phyloP scores from a whole-genome alignment of 2,888 invertebrate genomes.

The Ornithoptera priamus region DNA sequence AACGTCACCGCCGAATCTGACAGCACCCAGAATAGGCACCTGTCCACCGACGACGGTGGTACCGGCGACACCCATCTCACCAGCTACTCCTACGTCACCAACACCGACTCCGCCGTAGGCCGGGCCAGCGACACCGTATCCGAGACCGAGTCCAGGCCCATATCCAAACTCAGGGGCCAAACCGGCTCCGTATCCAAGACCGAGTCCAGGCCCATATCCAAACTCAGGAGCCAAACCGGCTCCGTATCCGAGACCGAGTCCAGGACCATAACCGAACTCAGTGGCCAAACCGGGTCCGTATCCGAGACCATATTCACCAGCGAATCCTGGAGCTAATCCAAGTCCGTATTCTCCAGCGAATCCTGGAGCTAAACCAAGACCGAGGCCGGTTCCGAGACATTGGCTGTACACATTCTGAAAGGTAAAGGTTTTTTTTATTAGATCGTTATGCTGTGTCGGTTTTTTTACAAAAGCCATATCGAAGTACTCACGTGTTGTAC shows the following conservation, averaged over 20 bases:
- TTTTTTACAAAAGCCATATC: too few relatives aligned
- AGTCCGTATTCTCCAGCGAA: slow-evolving; percentile 60
- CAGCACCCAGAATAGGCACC: slow-evolving; percentile 45
- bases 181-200: slow-evolving; percentile 6
- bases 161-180: background rate
- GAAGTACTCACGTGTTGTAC: too few relatives aligned
- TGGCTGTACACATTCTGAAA: slow-evolving; percentile 12
- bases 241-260: background rate
- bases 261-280: background rate
- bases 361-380: slow-evolving; percentile 3
- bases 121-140: slow-evolving; percentile 11
- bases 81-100: slow-evolving; percentile 38
- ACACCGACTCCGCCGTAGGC: slow-evolving; percentile 41
- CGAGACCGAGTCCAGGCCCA: slow-evolving; percentile 6
- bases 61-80: slow-evolving; percentile 41
- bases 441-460: too few relatives aligned
- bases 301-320: slow-evolving; percentile 43
- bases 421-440: too few relatives aligned
- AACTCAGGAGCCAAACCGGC: background rate
- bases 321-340: slow-evolving; percentile 63
- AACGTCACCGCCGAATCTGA: slow-evolving; percentile 43
- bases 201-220: slow-evolving; percentile 5
- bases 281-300: slow-evolving; percentile 1
- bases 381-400: slow-evolving; percentile 8
- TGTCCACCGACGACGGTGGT: slow-evolving; percentile 43